Conservation (phyloP, 2,888 invertebrate species). For the Andricus curvator region DNA sequence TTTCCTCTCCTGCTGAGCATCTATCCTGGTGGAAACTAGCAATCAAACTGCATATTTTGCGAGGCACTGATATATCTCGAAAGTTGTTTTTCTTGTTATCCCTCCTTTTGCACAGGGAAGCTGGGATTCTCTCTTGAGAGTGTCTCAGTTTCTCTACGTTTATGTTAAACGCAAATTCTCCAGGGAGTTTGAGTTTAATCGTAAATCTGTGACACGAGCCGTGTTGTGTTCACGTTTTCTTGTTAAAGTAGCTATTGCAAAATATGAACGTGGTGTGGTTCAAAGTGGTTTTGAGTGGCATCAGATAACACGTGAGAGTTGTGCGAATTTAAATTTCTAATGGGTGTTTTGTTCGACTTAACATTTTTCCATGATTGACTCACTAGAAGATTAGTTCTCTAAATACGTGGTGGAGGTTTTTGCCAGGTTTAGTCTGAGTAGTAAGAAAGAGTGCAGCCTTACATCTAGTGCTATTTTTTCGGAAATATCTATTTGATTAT, state of each 20-base stretch:
- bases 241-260: slow-evolving; percentile 17
- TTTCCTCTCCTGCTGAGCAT: slow-evolving; percentile 23
- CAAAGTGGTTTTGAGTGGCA: slow-evolving; percentile 56
- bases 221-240: slow-evolving; percentile 14
- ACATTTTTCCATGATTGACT: slow-evolving; percentile 48
- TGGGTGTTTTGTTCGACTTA: slow-evolving; percentile 57
- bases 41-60: slow-evolving; percentile 38
- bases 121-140: not conserved
- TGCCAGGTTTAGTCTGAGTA: slow-evolving; percentile 42
- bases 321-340: slow-evolving; percentile 59
- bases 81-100: slow-evolving; percentile 1
- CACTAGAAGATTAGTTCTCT: slow-evolving; percentile 47
- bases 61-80: slow-evolving; percentile 19
- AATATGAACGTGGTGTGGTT: slow-evolving; percentile 48
- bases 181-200: not conserved
- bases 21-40: slow-evolving; percentile 40
- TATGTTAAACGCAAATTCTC: not conserved
- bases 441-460: slow-evolving; percentile 15
- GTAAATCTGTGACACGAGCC: not conserved
- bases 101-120: not conserved
- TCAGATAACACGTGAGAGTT: slow-evolving; percentile 48
- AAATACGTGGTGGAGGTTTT: slow-evolving; percentile 54
- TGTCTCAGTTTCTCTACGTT: not conserved
- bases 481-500: not conserved
- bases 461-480: not conserved